These are phyloP conservation scores for Cephus rjabovi DNA, from an alignment of 2,888 invertebrate genomes.

Conservation along the genomic window DNA sequence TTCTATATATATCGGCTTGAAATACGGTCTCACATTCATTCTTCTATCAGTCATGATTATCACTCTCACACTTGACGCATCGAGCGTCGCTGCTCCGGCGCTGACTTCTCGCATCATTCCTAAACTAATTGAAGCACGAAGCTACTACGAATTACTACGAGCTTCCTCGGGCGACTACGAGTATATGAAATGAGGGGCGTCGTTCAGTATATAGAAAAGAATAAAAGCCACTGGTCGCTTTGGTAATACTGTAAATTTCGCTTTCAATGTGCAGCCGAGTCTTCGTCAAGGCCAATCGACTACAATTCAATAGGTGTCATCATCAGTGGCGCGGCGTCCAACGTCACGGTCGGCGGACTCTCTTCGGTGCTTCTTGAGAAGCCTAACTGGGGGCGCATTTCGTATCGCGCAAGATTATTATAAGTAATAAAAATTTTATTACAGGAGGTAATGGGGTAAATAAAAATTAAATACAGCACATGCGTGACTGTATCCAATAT, in stretches of 20 bases:
- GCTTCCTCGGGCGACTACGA: neutral
- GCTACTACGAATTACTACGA: neutral
- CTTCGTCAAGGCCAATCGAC: slow-evolving; percentile 54
- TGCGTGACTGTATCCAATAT: neutral
- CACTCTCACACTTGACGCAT: neutral
- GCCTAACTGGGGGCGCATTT: neutral
- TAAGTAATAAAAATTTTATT: neutral
- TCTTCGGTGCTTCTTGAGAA: neutral
- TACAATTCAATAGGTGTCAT: slow-evolving; percentile 41
- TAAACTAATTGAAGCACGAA: neutral
- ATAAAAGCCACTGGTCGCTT: slow-evolving; percentile 21
- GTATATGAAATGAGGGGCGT: neutral
- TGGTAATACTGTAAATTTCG: slow-evolving; percentile 51
- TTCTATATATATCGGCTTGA: neutral
- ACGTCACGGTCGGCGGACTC: neutral
- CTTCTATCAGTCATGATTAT: neutral
- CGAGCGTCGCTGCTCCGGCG: neutral
- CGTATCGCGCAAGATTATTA: neutral
- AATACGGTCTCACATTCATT: neutral
- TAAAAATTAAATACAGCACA: neutral
- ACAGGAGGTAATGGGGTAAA: neutral
- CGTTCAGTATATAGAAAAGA: neutral
- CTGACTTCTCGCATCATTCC: neutral
- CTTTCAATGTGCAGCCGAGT: slow-evolving; percentile 50
- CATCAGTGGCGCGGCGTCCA: slow-evolving; percentile 7